phyloP scores from a whole-genome alignment of 2,113 vertebrate genomes.

The Amphiprion ocellaris region DNA sequence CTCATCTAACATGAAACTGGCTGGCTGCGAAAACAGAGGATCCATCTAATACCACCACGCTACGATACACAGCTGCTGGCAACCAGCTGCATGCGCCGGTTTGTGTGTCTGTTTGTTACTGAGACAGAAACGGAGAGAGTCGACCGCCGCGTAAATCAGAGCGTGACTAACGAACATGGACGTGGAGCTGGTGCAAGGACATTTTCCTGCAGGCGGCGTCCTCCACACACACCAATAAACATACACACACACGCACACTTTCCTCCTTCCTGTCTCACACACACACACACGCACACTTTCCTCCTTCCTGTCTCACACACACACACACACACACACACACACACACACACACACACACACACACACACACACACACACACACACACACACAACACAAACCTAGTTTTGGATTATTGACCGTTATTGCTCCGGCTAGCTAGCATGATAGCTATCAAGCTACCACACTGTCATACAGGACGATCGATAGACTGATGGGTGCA shows the following conservation, averaged over 20 bases:
- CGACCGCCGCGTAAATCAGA: constrained; percentile 37
- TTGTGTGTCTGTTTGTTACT: constrained; percentile 12
- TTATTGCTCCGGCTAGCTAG: not conserved
- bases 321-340: not conserved
- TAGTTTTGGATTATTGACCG: constrained; percentile 6
- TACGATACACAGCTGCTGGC: constrained; percentile 55
- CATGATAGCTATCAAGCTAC: constrained; percentile 4
- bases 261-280: not conserved
- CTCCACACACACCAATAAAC: not conserved
- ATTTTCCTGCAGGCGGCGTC: constrained; percentile 21
- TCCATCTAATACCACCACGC: constrained; percentile 40
- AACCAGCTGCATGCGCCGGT: constrained; percentile 35
- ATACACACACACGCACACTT: not conserved
- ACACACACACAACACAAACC: not conserved
- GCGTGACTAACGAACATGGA: constrained; percentile 51
- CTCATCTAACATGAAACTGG: constrained; percentile 48
- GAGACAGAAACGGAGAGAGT: constrained; percentile 1
- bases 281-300: not conserved
- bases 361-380: not conserved
- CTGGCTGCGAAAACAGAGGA: constrained; percentile 47
- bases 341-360: not conserved
- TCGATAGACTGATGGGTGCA: constrained; percentile 37
- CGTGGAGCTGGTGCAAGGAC: constrained; percentile 29
- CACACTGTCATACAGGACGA: not conserved
- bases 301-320: not conserved